Base-by-base conservation (phyloP, 2,888 invertebrate species). In the Orthonevra nobilis region DNA sequence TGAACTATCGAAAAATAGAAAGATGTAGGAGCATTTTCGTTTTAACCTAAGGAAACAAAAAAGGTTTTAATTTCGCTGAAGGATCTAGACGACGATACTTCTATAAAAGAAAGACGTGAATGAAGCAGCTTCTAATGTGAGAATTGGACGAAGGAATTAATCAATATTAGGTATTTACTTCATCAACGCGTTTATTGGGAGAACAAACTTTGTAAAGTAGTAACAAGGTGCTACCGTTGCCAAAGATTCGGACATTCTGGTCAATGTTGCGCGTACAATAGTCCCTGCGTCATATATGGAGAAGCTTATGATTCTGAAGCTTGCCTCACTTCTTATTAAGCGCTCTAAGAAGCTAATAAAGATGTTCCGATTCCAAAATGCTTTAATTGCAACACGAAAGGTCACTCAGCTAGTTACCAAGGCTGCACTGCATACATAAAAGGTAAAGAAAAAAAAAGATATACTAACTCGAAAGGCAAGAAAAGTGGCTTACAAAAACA, bases 341-440 rank as follows among this genome's bases (percentile, higher is more conserved):
- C n/a, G n/a, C n/a, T n/a, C n/a, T n/a, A n/a, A n/a, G n/a, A n/a
- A n/a, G n/a, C n/a, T n/a, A n/a, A n/a, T n/a, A n/a, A n/a, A n/a
- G n/a, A n/a, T n/a, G n/a, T n/a, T n/a, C n/a, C n/a, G n/a, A n/a
- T n/a, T n/a, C n/a, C n/a, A n/a, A n/a, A n/a, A n/a, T n/a, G n/a
- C n/a, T n/a, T n/a, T n/a, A n/a, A n/a, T n/a, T 58, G 44, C 14
- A 14, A 30, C 17, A 5, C 34, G 34, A 1, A 9, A 36, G 46
- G 60, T 12, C 60, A 60, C 7, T 34, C 60, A 17, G 46, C 60
- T 6, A 60, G 34, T 36, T 46, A 34, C n/a, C 17, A 19, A 7
- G 40, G 28, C 6, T 40, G 40, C 12, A 17, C 56, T 6, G 34
- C 40, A 0, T 56, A 40, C 12, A n/a, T 32, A 12, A 42, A 32